These are phyloP conservation scores for Apis cerana DNA, from an alignment of 1,140 invertebrate genomes.

Conservation along the genomic window DNA sequence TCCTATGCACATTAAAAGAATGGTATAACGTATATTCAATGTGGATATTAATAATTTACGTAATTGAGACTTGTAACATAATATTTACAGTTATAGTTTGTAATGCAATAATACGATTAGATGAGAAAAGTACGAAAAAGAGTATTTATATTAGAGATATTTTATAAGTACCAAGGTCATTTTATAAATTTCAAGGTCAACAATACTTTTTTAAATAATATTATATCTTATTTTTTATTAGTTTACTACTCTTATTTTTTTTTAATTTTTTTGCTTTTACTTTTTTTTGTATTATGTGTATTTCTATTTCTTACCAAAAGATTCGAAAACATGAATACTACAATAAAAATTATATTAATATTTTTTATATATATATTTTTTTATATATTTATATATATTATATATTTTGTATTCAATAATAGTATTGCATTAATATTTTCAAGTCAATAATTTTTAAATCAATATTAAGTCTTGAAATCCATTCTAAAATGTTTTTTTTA, in stretches of 20 bases:
- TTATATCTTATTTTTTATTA: neutral
- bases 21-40: neutral
- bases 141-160: neutral
- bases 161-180: neutral
- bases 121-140: neutral
- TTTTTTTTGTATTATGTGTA: neutral
- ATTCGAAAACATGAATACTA: neutral
- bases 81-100: conserved; percentile 7
- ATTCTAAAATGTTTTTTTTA: neutral
- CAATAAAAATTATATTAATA: neutral
- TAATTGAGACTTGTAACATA: neutral
- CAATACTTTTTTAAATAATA: neutral
- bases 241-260: neutral
- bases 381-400: neutral
- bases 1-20: neutral
- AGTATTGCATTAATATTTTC: too few relatives aligned
- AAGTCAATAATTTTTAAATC: too few relatives aligned
- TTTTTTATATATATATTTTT: neutral
- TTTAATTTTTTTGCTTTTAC: neutral
- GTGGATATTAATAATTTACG: conserved; percentile 10
- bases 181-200: neutral
- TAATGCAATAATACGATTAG: neutral
- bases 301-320: neutral
- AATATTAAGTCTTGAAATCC: neutral
- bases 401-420: neutral